These are phyloP conservation scores for Lepidurus arcticus DNA, from an alignment of 1,140 invertebrate species.

Conservation along the genomic window DNA sequence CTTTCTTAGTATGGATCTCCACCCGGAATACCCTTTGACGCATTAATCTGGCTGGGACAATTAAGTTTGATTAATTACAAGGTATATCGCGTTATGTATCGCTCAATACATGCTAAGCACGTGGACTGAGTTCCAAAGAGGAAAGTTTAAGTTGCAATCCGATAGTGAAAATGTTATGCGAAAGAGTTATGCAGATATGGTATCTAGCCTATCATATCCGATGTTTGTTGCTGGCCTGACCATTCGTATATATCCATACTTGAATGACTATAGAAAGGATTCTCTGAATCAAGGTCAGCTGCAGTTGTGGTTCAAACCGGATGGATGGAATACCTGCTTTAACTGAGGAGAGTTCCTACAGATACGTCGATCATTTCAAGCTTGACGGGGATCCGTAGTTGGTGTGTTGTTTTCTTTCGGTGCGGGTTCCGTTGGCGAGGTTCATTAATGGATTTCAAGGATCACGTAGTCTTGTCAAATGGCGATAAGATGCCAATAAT, in stretches of 20 bases:
- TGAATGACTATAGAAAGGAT: neutral
- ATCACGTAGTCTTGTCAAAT: constrained; percentile 29
- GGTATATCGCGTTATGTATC: neutral
- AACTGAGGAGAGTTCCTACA: neutral
- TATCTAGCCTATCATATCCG: constrained; percentile 41
- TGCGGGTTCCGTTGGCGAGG: neutral
- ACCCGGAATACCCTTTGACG: neutral
- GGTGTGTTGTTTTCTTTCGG: neutral
- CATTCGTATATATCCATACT: neutral
- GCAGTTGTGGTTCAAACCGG: neutral
- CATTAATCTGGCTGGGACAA: neutral
- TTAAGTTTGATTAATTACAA: neutral
- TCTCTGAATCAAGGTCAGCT: neutral
- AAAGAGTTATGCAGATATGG: neutral
- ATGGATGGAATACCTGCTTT: neutral
- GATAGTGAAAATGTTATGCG: neutral
- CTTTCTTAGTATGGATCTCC: neutral
- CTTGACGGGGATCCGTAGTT: too few species aligned
- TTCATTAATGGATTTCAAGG: constrained; percentile 41
- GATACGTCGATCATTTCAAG: too few species aligned
- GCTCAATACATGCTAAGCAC: neutral
- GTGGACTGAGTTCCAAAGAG: neutral
- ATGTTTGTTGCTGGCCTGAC: neutral
- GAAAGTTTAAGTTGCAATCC: neutral
- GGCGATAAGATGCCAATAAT: constrained; percentile 37